Evolutionary conservation across 2,113 vertebrate genomes (phyloP), one percentile per base, ranked within the genome.

Genomic region (Natator depressus): DNA sequence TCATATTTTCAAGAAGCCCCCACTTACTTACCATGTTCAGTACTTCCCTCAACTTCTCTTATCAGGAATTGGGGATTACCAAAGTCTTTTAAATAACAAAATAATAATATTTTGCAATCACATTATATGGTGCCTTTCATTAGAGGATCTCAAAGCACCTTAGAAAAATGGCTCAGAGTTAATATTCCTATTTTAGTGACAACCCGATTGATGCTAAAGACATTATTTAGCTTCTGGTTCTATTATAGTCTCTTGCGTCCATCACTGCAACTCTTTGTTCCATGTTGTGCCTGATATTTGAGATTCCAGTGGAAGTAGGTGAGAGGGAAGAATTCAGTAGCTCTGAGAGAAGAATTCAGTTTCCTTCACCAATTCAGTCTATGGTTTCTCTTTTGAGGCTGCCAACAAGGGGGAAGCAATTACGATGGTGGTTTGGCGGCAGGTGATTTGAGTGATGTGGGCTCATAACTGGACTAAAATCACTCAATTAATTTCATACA

Each of bases 1-100:
- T 2, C 12, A 3, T 59, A 6, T 31, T 82, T n/a, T 84, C 38
- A 42, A 69, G 55, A 51, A 82, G 20, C 0, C 0, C 9, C 35
- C 49, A 4, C 29, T 88, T 17, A 35, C 2, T 80, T 91, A 4
- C 78, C 53, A 31, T 12, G 47, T n/a, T 88, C 65, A 55, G 2
- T 76, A 25, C 24, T 82, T 85, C 4, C 84, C 6, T 8, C 38
- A 35, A 3, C 2, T n/a, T 82, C 22, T 65, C 2, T 59, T 55
- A 51, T 31, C 13, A 16, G 13, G 2, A 42, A 59, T 50, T 80
- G 75, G 8, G 81, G 83, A 57, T 54, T 55, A n/a, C 25, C 49
- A 57, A 49, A 89, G 51, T 83, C 17, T 3, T 59, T 83, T 12
- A 4, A 90, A 38, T 25, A 87, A 31, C 53, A 81, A 87, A 87